phyloP scores from a whole-genome alignment of 2,113 vertebrate genomes.

The Athene noctua region DNA sequence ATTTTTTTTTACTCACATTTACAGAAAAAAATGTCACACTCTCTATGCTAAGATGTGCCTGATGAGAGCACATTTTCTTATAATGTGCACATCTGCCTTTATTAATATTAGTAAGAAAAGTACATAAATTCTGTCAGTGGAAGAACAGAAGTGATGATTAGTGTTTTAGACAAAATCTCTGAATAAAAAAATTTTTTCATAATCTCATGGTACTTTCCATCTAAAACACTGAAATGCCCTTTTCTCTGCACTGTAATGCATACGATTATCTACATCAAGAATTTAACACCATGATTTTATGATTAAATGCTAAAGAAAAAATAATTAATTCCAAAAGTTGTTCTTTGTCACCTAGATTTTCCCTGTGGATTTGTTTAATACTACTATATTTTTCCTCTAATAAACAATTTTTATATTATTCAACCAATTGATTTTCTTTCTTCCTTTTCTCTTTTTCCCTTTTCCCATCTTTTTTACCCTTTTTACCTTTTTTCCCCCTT shows the following conservation, averaged over 20 bases:
- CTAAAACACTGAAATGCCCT: background rate
- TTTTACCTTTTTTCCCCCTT: no score
- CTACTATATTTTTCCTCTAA: background rate
- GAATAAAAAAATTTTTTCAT: background rate
- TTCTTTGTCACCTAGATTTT: background rate
- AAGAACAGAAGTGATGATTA: background rate
- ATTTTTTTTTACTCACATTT: background rate
- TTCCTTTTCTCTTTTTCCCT: background rate
- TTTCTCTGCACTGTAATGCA: background rate
- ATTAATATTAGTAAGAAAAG: background rate
- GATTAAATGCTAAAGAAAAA: background rate
- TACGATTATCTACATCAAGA: background rate
- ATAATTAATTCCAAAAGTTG: background rate
- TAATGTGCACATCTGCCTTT: background rate
- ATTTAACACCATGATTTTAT: background rate
- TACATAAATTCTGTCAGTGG: background rate
- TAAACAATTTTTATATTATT: background rate
- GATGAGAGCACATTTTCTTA: background rate
- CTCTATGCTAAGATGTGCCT: background rate
- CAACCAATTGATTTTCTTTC: background rate
- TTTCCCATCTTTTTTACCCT: background rate
- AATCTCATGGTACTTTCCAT: background rate
- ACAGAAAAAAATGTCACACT: background rate
- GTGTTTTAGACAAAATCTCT: background rate
- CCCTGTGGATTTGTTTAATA: background rate